Evolutionary conservation across 2,797 vertebrate genomes (phyloP).

Genomic region (Orientallactaga sibirica): DNA sequence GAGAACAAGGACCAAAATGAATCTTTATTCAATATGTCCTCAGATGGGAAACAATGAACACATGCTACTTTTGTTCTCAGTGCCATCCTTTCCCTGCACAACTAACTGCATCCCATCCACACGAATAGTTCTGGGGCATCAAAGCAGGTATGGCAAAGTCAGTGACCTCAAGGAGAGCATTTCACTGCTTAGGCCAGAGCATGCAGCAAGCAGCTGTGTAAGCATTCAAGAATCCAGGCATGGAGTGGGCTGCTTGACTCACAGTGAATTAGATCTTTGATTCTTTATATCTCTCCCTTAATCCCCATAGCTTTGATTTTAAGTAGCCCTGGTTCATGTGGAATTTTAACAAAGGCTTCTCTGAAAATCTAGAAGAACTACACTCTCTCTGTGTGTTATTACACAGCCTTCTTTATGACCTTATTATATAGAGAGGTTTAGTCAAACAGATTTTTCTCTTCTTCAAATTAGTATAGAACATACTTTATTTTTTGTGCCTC

Average conservation of each 20-base stretch:
- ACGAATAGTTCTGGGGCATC: not conserved
- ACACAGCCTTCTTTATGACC: constrained; percentile 64
- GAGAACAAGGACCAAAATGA: constrained; percentile 14
- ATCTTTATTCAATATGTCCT: not conserved
- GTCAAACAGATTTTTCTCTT: constrained; percentile 79
- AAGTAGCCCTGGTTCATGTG: constrained; percentile 30
- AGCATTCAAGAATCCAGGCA: constrained; percentile 49
- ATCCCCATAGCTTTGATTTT: constrained; percentile 60
- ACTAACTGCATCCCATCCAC: not conserved
- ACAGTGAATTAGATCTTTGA: constrained; percentile 59
- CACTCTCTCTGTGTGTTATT: constrained; percentile 34
- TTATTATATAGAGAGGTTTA: constrained; percentile 64
- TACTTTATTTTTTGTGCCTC: constrained; percentile 69
- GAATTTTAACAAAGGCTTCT: constrained; percentile 74
- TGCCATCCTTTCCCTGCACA: not conserved
- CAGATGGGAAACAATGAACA: not conserved
- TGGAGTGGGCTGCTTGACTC: not conserved
- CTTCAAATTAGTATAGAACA: constrained; percentile 68
- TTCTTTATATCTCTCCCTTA: constrained; percentile 65
- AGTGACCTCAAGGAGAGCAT: not conserved
- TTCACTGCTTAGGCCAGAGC: not conserved
- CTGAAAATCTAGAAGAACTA: constrained; percentile 67
- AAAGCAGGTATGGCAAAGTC: not conserved
- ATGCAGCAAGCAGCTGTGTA: not conserved
- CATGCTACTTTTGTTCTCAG: not conserved